These are phyloP conservation scores for Notiomystis cincta DNA, from an alignment of 2,113 vertebrate species.

Conservation along the genomic window DNA sequence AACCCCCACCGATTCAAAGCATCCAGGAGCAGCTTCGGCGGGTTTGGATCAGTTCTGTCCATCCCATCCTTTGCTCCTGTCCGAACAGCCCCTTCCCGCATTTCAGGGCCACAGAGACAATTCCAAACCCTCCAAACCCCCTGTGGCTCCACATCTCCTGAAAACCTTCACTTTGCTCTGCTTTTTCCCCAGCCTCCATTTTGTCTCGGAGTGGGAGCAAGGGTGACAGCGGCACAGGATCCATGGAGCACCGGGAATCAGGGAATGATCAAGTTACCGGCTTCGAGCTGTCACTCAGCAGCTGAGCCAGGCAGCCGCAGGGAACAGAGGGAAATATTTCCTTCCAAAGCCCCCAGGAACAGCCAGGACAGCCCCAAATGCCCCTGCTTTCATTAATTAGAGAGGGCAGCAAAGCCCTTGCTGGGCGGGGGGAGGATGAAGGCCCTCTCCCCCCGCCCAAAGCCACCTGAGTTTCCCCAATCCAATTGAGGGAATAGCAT, in stretches of 20 bases:
- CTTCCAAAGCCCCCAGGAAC: neutral
- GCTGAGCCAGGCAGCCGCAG: neutral
- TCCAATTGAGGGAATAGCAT: conserved; percentile 27
- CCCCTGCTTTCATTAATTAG: neutral
- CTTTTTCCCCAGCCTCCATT: neutral
- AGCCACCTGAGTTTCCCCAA: neutral
- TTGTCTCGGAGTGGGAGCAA: neutral
- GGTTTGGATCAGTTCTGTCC: neutral
- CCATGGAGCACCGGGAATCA: neutral
- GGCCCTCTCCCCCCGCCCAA: neutral
- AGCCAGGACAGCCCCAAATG: neutral
- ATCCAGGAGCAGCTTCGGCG: neutral
- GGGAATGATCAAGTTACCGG: neutral
- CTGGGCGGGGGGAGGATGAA: rapidly evolving
- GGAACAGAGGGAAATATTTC: neutral
- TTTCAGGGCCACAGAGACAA: neutral
- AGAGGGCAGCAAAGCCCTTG: neutral
- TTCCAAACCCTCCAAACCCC: neutral
- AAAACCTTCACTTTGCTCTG: rapidly evolving
- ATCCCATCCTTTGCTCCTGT: neutral
- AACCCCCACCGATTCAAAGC: neutral
- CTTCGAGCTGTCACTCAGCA: neutral
- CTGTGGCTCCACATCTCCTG: neutral
- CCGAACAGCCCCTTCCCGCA: neutral
- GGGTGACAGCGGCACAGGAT: neutral